Percentiles rank a stretch among this genome's conserved stretches.
Conservation (phyloP, 2,113 vertebrate species). For the Austrofundulus limnaeus region DNA sequence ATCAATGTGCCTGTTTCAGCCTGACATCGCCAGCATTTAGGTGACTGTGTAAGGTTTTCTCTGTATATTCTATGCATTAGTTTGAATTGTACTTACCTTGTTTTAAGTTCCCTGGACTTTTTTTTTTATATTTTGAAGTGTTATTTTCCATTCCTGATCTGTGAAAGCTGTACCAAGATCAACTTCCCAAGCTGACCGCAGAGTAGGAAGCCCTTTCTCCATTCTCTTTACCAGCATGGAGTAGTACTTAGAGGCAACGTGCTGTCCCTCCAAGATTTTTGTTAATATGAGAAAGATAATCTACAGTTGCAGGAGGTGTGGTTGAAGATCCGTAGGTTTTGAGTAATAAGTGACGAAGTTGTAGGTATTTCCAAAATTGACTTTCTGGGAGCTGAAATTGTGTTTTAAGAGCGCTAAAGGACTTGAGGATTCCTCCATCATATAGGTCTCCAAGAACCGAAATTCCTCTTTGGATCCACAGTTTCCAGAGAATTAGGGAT, state of each 20-base stretch:
- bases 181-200: not conserved
- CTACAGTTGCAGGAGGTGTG: constrained; percentile 6
- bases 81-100: not conserved
- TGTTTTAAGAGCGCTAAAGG: not conserved
- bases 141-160: constrained; percentile 2
- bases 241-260: constrained; percentile 1
- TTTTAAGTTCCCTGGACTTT: not conserved
- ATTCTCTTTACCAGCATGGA: constrained; percentile 2
- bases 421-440: not conserved
- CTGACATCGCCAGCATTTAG: constrained; percentile 2
- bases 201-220: not conserved
- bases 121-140: not conserved
- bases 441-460: not conserved
- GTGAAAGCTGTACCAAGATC: not conserved
- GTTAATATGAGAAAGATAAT: not conserved
- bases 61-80: not conserved
- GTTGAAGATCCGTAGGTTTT: not conserved
- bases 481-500: not conserved
- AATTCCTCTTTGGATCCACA: constrained; percentile 3
- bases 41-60: not conserved
- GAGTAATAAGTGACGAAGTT: not conserved
- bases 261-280: not conserved
- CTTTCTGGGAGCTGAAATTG: not conserved
- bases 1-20: not conserved
- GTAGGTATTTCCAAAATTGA: not conserved